Percentiles rank a stretch among this genome's conserved stretches.
These are phyloP conservation scores for Sycophaga agraensis DNA, from an alignment of 1,140 invertebrate species.

Conservation along the genomic window DNA sequence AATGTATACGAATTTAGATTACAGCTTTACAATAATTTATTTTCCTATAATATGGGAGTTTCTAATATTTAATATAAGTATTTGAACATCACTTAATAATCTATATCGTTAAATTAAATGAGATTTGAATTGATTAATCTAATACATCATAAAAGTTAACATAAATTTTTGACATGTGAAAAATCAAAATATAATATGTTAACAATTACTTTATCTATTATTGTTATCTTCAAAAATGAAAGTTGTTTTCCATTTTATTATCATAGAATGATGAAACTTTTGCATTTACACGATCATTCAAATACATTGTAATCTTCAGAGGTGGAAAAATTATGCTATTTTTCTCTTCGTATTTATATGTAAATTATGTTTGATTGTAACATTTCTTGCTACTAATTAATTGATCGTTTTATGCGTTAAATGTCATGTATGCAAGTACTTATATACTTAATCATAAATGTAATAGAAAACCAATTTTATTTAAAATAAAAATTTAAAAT, in stretches of 20 bases:
- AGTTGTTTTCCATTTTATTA: constrained; percentile 6
- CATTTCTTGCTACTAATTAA: neutral
- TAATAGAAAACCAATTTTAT: neutral
- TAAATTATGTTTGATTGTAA: neutral
- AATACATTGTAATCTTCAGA: neutral
- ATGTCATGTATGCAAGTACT: neutral
- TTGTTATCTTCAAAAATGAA: constrained; percentile 20
- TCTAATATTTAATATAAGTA: too few species aligned
- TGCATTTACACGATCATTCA: constrained; percentile 8
- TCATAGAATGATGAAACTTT: constrained; percentile 24
- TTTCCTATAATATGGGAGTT: too few species aligned
- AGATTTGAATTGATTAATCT: too few species aligned
- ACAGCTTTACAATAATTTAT: too few species aligned
- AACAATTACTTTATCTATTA: constrained; percentile 5
- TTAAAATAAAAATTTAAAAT: neutral
- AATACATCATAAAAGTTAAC: too few species aligned
- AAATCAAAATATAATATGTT: too few species aligned
- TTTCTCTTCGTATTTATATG: neutral
- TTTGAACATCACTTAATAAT: too few species aligned
- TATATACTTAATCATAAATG: neutral
- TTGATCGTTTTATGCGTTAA: neutral
- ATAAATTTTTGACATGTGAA: too few species aligned
- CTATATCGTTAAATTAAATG: too few species aligned
- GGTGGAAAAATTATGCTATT: neutral
- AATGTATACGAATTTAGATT: too few species aligned